phyloP scores from a whole-genome alignment of 2,888 invertebrate genomes.

The Callinectes sapidus region DNA sequence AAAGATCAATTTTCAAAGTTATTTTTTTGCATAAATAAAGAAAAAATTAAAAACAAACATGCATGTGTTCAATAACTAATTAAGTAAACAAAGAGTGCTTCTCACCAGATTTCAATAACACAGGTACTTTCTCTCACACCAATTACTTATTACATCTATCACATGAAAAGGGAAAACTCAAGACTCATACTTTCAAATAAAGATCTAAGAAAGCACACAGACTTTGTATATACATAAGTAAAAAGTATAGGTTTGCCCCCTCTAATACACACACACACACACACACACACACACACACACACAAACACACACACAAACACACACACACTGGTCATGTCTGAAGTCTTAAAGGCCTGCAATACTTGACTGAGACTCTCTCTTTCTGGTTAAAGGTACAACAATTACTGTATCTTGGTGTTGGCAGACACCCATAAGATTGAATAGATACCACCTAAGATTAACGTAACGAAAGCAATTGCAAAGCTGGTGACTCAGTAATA shows the following conservation, averaged over 20 bases:
- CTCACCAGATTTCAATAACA: slow-evolving; percentile 14
- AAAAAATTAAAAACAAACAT: background rate
- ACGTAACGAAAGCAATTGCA: too few species aligned
- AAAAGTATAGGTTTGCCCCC: slow-evolving; percentile 3
- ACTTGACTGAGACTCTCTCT: too few species aligned
- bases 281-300: background rate
- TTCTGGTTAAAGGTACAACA: too few species aligned
- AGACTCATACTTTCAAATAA: background rate
- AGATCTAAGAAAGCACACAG: slow-evolving; percentile 23
- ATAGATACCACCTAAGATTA: too few species aligned
- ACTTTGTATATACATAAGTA: background rate
- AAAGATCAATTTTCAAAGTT: background rate
- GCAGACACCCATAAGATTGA: too few species aligned
- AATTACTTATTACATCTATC: background rate
- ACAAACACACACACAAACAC: too few species aligned
- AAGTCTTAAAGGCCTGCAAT: too few species aligned
- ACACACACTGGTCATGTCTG: too few species aligned
- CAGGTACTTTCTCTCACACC: background rate
- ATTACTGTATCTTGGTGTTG: too few species aligned
- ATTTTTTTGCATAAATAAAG: background rate
- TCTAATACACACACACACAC: background rate
- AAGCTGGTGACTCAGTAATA: too few species aligned
- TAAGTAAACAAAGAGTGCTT: background rate
- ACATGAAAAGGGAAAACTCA: background rate
- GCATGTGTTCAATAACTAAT: slow-evolving; percentile 17